phyloP scores from a whole-genome alignment of 2,888 invertebrate species.

The Trachelus tabidus region DNA sequence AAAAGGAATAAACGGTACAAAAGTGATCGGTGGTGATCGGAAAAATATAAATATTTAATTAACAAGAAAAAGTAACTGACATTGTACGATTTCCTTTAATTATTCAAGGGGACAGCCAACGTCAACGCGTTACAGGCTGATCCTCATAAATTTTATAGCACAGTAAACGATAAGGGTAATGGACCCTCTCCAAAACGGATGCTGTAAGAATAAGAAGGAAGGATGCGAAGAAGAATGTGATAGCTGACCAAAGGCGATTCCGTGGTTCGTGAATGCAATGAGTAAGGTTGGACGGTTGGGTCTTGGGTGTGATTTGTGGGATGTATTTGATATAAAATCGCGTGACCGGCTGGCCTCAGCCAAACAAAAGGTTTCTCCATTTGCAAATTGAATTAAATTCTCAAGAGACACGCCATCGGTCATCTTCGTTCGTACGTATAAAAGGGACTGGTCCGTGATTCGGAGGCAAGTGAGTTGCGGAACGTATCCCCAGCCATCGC shows the following conservation, averaged over 20 bases:
- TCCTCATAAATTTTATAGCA: neutral
- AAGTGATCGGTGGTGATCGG: neutral
- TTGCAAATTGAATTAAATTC: slow-evolving; percentile 63
- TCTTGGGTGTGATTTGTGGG: neutral
- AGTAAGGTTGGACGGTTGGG: neutral
- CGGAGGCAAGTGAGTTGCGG: slow-evolving; percentile 61
- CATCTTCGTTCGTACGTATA: slow-evolving; percentile 36
- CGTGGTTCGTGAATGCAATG: neutral
- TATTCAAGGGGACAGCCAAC: neutral
- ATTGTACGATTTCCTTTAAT: neutral
- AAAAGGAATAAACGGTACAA: neutral
- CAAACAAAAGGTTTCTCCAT: slow-evolving; percentile 62
- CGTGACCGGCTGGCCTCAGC: slow-evolving; percentile 62
- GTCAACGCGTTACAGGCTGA: neutral
- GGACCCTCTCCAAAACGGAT: neutral
- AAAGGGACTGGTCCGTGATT: slow-evolving; percentile 24
- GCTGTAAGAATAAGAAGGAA: neutral
- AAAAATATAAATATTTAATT: neutral
- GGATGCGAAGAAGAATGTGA: neutral
- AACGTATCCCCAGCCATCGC: slow-evolving; percentile 53
- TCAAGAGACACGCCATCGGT: slow-evolving; percentile 59
- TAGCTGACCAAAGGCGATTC: neutral
- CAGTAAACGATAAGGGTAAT: neutral
- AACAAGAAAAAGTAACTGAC: neutral
- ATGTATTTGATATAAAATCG: slow-evolving; percentile 46